Conservation (phyloP, 2,113 vertebrate species). For the Caranx melampygus region DNA sequence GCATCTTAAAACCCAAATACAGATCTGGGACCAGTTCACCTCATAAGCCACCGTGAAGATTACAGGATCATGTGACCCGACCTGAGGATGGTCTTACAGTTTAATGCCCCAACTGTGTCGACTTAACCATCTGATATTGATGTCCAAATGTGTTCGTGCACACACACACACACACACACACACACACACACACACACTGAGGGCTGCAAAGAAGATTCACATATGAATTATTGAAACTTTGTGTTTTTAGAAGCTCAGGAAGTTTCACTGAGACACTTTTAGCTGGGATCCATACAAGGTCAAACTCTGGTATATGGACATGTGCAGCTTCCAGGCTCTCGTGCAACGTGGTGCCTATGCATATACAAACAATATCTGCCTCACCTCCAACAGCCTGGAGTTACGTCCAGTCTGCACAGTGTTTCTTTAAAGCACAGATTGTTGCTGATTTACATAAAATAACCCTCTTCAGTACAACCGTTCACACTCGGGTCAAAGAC, state of each 20-base stretch:
- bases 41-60: conserved; percentile 65
- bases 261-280: background rate
- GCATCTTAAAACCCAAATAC: conserved; percentile 68
- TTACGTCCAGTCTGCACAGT: no score
- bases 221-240: no score
- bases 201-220: background rate
- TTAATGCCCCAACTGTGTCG: conserved; percentile 43
- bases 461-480: background rate
- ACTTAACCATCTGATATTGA: conserved; percentile 36
- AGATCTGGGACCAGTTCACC: conserved; percentile 71
- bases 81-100: conserved; percentile 56
- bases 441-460: background rate
- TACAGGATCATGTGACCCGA: conserved; percentile 71
- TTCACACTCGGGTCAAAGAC: background rate
- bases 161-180: background rate
- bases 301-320: no score
- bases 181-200: background rate
- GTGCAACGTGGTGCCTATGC: no score
- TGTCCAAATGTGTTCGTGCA: background rate
- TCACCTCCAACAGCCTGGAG: no score
- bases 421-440: no score
- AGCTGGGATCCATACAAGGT: no score
- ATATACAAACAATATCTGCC: no score
- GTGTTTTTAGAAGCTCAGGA: no score
- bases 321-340: no score